Evolutionary conservation across 2,113 vertebrate genomes (phyloP), one percentile per base, ranked within the genome.

Genomic region (Catharus bicknelli): DNA sequence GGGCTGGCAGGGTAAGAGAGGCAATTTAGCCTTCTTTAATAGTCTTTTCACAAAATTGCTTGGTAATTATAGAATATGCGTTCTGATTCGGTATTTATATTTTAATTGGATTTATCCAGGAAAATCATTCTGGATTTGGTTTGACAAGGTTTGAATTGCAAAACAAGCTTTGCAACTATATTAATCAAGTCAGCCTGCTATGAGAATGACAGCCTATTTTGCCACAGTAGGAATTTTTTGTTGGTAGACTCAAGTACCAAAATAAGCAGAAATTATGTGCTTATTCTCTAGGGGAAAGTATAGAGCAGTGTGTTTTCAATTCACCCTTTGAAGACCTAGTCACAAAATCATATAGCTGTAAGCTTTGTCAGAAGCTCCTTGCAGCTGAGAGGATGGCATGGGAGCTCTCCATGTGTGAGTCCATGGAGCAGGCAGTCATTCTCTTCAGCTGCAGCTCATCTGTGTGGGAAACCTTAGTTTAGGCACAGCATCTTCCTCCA

Each of bases 221-320:
- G 86, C 68, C 62, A 79, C 75, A 78, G 55, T 70, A 77, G 62
- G 62, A 70, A 36, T 43, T 40, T 69, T 90, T 69, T 88, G 38
- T 74, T 85, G 57, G 61, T 83, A 92, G 82, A 38, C 29, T 86
- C 15, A 30, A 80, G 50, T 82, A 93, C 76, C 84, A 95, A 96
- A 96, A 93, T 26, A 95, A 96, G 83, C 91, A 92, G 78, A 94
- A 92, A 86, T 58, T 30, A 93, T 70, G n/a, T 1, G 8, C n/a
- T 82, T 92, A 55, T 81, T 90, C 64, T 76, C 58, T 69, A 76
- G 29, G 29, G 79, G 75, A 81, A 92, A 92, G 58, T 48, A 30
- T 13, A 79, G 61, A 67, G 75, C 62, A 83, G 50, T 38, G 62
- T 64, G 38, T 86, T 95, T 95, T 91, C 75, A 83, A 19, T 50